Base-by-base conservation (phyloP, 2,113 vertebrate species). In the Saccopteryx leptura region DNA sequence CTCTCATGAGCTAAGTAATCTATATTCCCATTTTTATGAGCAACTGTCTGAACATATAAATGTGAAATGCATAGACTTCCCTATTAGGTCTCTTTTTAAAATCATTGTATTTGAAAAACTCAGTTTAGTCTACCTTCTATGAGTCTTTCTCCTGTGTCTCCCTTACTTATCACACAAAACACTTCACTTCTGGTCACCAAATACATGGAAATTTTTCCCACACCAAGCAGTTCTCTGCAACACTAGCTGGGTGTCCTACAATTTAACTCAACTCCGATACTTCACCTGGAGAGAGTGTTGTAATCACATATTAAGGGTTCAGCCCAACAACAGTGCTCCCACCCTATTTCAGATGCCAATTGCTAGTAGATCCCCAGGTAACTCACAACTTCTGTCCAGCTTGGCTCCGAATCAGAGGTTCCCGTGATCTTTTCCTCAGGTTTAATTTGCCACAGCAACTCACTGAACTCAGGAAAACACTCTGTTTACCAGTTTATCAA, bases 1-100 rank as follows among this genome's bases (percentile, higher is more conserved):
- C 33, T 50, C 31, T 19, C 7, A 54, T 83, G 74, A 93, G 21
- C 46, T 90, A 80, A 92, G 46, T 90, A 83, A 96, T 79, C 56
- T 93, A 5, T 90, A 69, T 90, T 94, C 60, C 31, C 33, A 52
- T 93, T 92, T 94, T 94, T 92, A 74, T 93, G 81, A 96, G 52
- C 52, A 82, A 68, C 56, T 88, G 17, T 50, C 60, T 93, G 9
- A 91, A 54, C 58, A 90, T 23, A 91, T 65, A 94, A 46, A 75
- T 72, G 65, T 26, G 48, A 85, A 94, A 75, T 91, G 24, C 60
- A 93, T 76, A 78, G 28, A 23, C 60, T 21, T 66, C 68, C 28
- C 19, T 89, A 9, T 75, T 76, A 24, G 8, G 23, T 69, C 48
- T 87, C 10, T 81, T 39, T 97, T 84, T 52, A 90, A 90, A 94